Evolutionary conservation across 2,113 vertebrate genomes (phyloP), one percentile per base, ranked within the genome.

Genomic region (Channa argus): DNA sequence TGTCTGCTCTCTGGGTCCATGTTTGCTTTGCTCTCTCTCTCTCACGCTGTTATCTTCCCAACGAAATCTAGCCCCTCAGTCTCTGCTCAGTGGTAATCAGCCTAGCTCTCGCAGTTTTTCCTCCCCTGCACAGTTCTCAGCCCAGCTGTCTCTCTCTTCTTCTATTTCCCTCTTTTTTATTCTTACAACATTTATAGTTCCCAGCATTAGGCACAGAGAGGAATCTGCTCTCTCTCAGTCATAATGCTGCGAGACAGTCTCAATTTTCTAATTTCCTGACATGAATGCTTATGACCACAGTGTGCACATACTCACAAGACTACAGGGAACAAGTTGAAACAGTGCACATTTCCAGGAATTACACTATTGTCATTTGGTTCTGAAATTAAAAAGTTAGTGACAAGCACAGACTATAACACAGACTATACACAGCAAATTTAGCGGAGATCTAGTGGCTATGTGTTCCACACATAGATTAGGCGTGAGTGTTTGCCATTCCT

Each of bases 241-340:
- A 65, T 71, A 81, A 86, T 54, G 64, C 64, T 70, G 64, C 1
- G 7, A 74, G 79, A 63, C 82, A 74, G 69, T 69, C 76, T 55
- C 49, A 5, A 54, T 56, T 75, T 82, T 78, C 63, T 79, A 56
- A 86, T 80, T 86, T 84, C 81, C 86, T 84, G 77, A 86, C 73
- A 63, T 76, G 85, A 87, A 86, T 86, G 41, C 74, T 80, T 71
- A 91, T 82, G 77, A 62, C 70, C 74, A 66, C 66, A 47, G 53
- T 49, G 70, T 46, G 64, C 76, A 71, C 58, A 71, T 15, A 13
- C 50, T 39, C 24, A 6, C 68, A 80, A 46, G 72, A 60, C 70
- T 58, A 49, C 59, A 33, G 63, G 60, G 67, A 74, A 80, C 74
- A 55, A 72, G 79, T 55, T 53, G 78, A 61, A 50, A 49, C 47